A percentile compares a stretch with the other conserved stretches of the same genome.
phyloP scores from a whole-genome alignment of 2,797 vertebrate species.

The Phoeniculus purpureus region DNA sequence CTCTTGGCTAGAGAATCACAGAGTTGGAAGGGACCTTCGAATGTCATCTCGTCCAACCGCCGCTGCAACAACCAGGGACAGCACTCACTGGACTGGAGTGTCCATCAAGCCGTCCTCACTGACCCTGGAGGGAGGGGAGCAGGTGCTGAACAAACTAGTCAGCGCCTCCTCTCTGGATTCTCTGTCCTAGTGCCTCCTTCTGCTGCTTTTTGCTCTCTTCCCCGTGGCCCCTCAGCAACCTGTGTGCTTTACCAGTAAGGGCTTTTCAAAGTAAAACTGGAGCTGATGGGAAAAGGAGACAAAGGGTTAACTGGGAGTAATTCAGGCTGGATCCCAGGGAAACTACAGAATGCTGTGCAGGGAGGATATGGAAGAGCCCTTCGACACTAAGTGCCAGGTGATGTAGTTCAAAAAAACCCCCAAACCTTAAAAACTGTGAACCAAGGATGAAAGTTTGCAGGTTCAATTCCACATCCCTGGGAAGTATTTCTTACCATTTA shows the following conservation, averaged over 20 bases:
- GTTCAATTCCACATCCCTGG: not conserved
- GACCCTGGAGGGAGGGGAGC: not conserved
- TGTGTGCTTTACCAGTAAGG: not conserved
- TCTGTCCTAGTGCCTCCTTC: not conserved
- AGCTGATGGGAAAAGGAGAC: not conserved
- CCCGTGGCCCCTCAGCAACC: not conserved
- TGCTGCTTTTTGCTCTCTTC: fast-evolving
- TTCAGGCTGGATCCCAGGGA: not conserved
- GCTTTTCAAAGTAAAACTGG: not conserved
- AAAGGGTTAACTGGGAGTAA: not conserved
- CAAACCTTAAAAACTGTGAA: not conserved
- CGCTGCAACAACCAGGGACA: too few relatives aligned
- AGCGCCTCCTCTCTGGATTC: not conserved
- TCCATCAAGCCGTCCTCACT: too few relatives aligned
- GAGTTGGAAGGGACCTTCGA: too few relatives aligned
- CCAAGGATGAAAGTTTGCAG: not conserved
- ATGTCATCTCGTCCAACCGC: too few relatives aligned
- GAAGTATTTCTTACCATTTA: not conserved
- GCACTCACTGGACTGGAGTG: too few relatives aligned
- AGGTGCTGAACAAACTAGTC: not conserved
- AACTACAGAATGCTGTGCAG: not conserved
- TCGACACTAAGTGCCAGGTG: not conserved
- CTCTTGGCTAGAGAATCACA: too few relatives aligned
- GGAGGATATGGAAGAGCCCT: not conserved
- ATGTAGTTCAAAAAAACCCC: not conserved